phyloP scores from a whole-genome alignment of 1,140 invertebrate species.

The Centruroides sculpturatus region DNA sequence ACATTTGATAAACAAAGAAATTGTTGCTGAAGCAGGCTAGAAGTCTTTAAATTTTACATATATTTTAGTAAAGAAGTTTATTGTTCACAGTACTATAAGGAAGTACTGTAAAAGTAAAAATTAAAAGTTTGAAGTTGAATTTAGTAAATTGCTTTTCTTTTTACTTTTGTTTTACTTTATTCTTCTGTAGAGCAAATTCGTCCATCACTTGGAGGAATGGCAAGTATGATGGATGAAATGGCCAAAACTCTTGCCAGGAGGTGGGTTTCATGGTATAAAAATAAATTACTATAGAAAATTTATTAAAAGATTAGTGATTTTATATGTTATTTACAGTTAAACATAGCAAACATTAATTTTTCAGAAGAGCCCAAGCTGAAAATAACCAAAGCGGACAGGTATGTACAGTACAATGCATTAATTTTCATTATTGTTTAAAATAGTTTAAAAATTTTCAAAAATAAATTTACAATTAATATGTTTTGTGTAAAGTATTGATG shows the following conservation, averaged over 20 bases:
- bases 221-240: slow-evolving; percentile 89
- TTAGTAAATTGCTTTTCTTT: no score
- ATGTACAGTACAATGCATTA: background rate
- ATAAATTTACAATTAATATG: slow-evolving; percentile 1
- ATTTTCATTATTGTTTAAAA: background rate
- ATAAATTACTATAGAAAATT: background rate
- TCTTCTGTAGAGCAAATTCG: no score
- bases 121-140: no score
- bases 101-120: no score
- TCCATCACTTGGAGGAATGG: slow-evolving; percentile 1
- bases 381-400: slow-evolving; percentile 5
- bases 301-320: background rate
- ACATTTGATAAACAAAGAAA: no score
- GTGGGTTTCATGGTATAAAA: slow-evolving; percentile 17
- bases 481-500: background rate
- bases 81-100: no score
- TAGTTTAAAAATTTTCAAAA: background rate
- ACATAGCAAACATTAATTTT: slow-evolving; percentile 1
- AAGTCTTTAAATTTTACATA: no score
- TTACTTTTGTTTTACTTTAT: no score
- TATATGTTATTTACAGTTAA: background rate
- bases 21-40: no score
- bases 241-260: slow-evolving; percentile 79
- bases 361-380: slow-evolving; percentile 15
- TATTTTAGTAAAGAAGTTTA: no score